Evolutionary conservation across 2,888 invertebrate genomes (phyloP).

Genomic region (Molanna angustata): DNA sequence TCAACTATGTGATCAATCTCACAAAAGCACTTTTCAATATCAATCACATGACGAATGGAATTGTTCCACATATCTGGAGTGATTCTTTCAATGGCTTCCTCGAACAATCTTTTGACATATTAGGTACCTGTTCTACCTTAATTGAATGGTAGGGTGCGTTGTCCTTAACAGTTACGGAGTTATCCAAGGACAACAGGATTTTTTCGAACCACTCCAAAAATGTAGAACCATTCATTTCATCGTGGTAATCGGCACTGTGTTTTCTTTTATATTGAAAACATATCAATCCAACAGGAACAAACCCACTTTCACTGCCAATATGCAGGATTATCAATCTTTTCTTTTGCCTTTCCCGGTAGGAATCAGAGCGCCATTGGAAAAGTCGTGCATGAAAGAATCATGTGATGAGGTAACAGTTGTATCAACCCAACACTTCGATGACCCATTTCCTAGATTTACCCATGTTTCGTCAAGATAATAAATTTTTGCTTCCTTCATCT

Average conservation of each 20-base stretch:
- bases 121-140: neutral
- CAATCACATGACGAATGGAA: no score
- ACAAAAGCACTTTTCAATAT: no score
- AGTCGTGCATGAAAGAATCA: neutral
- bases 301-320: neutral
- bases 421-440: neutral
- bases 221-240: constrained; percentile 1
- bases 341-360: neutral
- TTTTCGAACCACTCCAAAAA: constrained; percentile 3
- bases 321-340: neutral
- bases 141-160: constrained; percentile 22
- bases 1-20: no score
- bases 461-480: neutral
- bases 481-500: neutral
- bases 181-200: neutral
- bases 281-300: neutral
- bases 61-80: no score
- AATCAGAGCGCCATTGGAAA: neutral
- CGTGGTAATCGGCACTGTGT: constrained; percentile 2
- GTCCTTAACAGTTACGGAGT: neutral
- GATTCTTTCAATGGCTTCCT: no score
- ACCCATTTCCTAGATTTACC: neutral
- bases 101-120: no score
- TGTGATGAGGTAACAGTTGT: neutral
- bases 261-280: neutral